phyloP scores from a whole-genome alignment of 2,888 invertebrate species.

The Xestobium rufovillosum region DNA sequence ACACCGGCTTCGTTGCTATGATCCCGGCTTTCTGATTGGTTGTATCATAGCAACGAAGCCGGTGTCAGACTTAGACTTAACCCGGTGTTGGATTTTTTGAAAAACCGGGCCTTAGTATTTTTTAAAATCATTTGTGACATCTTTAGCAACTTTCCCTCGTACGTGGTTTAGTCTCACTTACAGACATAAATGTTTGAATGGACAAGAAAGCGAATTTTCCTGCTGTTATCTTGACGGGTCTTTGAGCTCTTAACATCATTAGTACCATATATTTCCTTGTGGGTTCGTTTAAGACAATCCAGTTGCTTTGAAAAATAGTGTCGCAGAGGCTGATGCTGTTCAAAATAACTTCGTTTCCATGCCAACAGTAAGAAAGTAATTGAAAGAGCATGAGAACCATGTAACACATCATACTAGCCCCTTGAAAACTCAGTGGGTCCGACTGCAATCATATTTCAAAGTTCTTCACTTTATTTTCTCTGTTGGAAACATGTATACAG shows the following conservation, averaged over 20 bases:
- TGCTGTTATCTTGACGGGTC: conserved; percentile 12
- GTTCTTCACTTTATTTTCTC: no score
- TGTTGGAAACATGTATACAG: no score
- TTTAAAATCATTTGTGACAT: no score
- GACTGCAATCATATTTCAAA: no score
- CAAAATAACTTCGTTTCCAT: conserved; percentile 13
- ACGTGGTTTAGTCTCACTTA: no score
- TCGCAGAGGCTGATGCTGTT: conserved; percentile 6
- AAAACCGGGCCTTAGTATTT: no score
- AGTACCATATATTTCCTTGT: conserved; percentile 7
- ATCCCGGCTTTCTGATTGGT: no score
- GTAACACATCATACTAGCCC: conserved; percentile 13
- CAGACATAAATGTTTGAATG: conserved; percentile 13
- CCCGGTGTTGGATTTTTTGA: no score
- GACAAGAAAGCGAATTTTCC: conserved; percentile 13
- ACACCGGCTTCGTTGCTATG: no score
- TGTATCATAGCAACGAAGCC: no score
- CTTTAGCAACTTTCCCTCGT: no score
- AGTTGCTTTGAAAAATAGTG: conserved; percentile 8
- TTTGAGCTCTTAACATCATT: conserved; percentile 14
- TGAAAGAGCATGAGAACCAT: conserved; percentile 12
- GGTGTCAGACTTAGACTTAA: no score
- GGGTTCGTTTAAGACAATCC: conserved; percentile 8
- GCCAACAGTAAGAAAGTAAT: conserved; percentile 13
- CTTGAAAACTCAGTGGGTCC: conserved; percentile 10